These are phyloP conservation scores for Heliconius erato DNA, from an alignment of 2,888 invertebrate species.

Conservation along the genomic window DNA sequence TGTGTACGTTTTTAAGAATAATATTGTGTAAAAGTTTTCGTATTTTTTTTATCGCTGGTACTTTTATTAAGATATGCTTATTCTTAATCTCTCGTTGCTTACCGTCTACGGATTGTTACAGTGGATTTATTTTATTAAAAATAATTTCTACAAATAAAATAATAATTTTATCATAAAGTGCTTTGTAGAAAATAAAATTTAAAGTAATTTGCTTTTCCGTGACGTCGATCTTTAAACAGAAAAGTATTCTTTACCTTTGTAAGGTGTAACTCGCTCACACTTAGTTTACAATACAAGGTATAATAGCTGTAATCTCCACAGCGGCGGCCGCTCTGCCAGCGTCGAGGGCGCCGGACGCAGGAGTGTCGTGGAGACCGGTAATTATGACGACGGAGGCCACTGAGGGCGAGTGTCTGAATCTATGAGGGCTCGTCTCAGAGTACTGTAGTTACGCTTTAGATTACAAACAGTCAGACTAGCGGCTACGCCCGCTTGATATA, in stretches of 20 bases:
- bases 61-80: neutral
- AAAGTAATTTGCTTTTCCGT: neutral
- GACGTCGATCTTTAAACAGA: neutral
- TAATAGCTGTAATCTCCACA: neutral
- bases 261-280: neutral
- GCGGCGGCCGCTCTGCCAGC: neutral
- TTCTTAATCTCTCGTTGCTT: neutral
- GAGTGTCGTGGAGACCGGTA: neutral
- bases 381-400: neutral
- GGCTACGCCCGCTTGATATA: too few relatives aligned
- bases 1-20: conserved; percentile 8
- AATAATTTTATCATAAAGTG: too few relatives aligned
- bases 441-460: neutral
- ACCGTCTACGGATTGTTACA: neutral
- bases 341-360: neutral
- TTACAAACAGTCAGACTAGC: neutral
- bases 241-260: neutral
- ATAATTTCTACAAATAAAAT: too few relatives aligned
- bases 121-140: too few relatives aligned
- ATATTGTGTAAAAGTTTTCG: conserved; percentile 1
- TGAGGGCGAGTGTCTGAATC: neutral
- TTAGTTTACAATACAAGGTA: neutral
- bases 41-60: neutral
- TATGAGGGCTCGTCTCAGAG: neutral
- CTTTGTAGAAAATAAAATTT: too few relatives aligned